Evolutionary conservation across 2,113 vertebrate species (phyloP), one percentile per base, ranked within the genome.

Genomic region (Tautogolabrus adspersus): DNA sequence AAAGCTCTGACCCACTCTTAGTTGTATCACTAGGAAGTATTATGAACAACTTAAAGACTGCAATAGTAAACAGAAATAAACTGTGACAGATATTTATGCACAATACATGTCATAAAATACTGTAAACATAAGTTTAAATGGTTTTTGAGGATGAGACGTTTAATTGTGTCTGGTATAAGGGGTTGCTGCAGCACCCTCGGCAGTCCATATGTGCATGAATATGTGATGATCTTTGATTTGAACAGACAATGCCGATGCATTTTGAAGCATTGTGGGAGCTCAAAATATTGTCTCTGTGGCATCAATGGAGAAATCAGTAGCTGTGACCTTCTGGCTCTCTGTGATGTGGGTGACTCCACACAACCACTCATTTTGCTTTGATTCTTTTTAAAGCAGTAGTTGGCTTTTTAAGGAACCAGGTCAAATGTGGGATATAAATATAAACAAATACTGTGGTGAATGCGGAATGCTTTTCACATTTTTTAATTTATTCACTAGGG

Each of bases 251-350:
- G n/a, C 37, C 0, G 40, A 63, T 57, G 66, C 44, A 55, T 66
- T 79, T 68, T 21, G 8, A 40, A 52, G 58, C 11, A 65, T 78
- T 76, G 5, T 63, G 26, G 7, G 23, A 56, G 52, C 72, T 64
- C 2, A 23, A 65, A 62, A 63, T 69, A 11, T 79, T 72, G 40
- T 57, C 8, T 62, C 69, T 26, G 34, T 57, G 23, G 15, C 26
- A 40, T 15, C 73, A 56, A 83, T 86, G 60, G 68, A 80, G 40
- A 62, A 79, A 84, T 77, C 30, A 90, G 54, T 73, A 73, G 72
- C 42, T 58, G 49, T 89, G 81, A 87, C 88, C 85, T 82, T 84
- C 82, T 58, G 56, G 38, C 21, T 38, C 58, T 71, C 63, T 77
- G 52, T 66, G 69, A 78, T 75, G 65, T 70, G 77, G 82, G 72